Evolutionary conservation across 1,140 invertebrate species (phyloP), one percentile per base, ranked within the genome.

Genomic region (Paramacrobiotus metropolitanus): DNA sequence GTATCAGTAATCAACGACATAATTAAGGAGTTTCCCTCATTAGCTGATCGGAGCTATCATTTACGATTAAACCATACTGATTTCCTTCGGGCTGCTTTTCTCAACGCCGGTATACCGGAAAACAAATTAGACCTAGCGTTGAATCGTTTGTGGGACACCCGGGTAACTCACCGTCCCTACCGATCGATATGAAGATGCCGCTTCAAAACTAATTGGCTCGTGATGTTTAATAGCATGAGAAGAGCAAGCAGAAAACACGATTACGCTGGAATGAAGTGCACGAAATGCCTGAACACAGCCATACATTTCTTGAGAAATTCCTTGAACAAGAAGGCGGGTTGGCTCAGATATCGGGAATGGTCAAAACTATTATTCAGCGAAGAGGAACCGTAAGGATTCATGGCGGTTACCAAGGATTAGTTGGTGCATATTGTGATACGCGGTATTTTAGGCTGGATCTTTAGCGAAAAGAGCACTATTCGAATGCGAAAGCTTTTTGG

Each of bases 41-140:
- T 85, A 1, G 73, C 78, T 55, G 79, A 81, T 40, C 77, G 80
- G 45, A 82, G 82, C 71, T 83, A 85, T 61, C 75, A 78, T 20
- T 79, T 93, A 62, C 78, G 82, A 59, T 69, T 95, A 21, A 92
- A 90, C 71, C 90, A 94, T 69, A 83, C 82, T 0, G 80, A 78
- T 15, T 69, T 95, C 4, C 67, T 94, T 21, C 77, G 81, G 66
- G 82, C 83, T 0, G 77, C 93, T 45, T 74, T 96, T 0, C 69
- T 85, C 61, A 81, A 86, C 65, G 86, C 82, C 70, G 85, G 84
- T 24, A 82, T 94, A 2, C 80, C 85, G 21, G 77, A 79, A 59
- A 79, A 81, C 48, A 81, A 83, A 63, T 82, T 85, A 67, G 69
- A 75, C 15, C 76, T 80, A 45, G 78, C 86, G 62, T 81, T 81